phyloP scores from a whole-genome alignment of 2,113 vertebrate genomes.

The Microcebus murinus region DNA sequence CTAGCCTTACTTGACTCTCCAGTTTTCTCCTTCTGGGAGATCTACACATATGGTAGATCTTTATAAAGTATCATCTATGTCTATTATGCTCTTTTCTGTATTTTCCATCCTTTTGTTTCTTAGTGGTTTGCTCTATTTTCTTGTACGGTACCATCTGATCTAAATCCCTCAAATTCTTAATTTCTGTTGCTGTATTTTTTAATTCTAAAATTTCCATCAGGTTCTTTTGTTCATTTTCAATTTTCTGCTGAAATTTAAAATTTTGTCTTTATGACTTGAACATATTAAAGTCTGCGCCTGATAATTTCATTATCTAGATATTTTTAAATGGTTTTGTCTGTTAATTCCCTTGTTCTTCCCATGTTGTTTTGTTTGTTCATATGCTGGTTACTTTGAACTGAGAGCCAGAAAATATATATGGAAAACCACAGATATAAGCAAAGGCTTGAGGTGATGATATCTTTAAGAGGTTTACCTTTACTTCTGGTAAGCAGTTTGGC shows the following conservation, averaged over 20 bases:
- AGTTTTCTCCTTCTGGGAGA: not conserved
- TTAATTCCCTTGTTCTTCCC: not conserved
- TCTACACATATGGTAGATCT: not conserved
- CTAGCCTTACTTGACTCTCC: not conserved
- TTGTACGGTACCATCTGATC: not conserved
- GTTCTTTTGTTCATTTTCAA: not conserved
- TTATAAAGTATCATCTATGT: not conserved
- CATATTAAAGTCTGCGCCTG: not conserved
- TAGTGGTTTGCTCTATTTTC: not conserved
- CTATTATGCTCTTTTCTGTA: not conserved
- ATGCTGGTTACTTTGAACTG: not conserved
- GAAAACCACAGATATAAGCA: not conserved
- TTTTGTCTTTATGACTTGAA: not conserved
- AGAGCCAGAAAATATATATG: not conserved
- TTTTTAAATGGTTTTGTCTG: not conserved
- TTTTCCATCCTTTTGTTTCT: constrained; percentile 23
- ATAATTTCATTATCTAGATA: not conserved
- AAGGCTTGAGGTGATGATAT: not conserved
- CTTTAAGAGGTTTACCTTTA: not conserved
- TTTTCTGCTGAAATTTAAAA: constrained; percentile 26
- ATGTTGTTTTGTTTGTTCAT: not conserved
- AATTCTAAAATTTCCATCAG: constrained; percentile 17
- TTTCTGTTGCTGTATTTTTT: not conserved
- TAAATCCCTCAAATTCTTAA: not conserved
- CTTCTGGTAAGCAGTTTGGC: not conserved